These are phyloP conservation scores for Athalia cordata DNA, from an alignment of 2,888 invertebrate species.

Conservation along the genomic window DNA sequence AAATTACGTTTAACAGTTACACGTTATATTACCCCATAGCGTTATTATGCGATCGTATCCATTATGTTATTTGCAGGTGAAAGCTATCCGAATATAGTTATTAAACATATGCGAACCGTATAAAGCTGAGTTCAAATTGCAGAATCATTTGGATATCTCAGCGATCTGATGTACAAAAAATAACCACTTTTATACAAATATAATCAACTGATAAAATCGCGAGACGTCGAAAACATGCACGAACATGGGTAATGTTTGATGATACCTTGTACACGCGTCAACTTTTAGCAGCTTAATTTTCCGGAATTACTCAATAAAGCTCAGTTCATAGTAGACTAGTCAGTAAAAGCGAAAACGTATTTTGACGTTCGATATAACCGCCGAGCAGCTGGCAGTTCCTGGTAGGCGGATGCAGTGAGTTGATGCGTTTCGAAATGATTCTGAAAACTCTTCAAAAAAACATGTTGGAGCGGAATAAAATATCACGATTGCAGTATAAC, in stretches of 20 bases:
- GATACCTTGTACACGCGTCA: conserved; percentile 5
- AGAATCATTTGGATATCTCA: too few species aligned
- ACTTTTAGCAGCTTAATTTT: background rate
- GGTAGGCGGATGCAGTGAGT: background rate
- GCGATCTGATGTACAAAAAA: too few species aligned
- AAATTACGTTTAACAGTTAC: conserved; percentile 34
- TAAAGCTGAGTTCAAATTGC: too few species aligned
- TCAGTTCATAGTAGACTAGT: background rate
- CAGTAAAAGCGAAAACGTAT: background rate
- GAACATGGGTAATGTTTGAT: background rate
- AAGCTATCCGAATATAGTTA: conserved; percentile 3
- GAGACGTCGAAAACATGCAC: too few species aligned
- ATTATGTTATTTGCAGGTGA: conserved; percentile 17
- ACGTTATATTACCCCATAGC: conserved; percentile 5
- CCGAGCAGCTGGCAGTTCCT: background rate
- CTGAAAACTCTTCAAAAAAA: background rate
- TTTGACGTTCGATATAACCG: background rate
- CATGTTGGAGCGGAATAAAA: background rate
- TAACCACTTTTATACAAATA: too few species aligned
- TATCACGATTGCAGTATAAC: too few species aligned
- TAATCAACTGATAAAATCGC: too few species aligned
- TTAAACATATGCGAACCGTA: background rate
- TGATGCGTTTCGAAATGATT: background rate
- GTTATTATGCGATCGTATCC: conserved; percentile 14
- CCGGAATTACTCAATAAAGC: background rate